These are phyloP conservation scores for Knipowitschia caucasica DNA, from an alignment of 2,797 vertebrate genomes.

Conservation along the genomic window DNA sequence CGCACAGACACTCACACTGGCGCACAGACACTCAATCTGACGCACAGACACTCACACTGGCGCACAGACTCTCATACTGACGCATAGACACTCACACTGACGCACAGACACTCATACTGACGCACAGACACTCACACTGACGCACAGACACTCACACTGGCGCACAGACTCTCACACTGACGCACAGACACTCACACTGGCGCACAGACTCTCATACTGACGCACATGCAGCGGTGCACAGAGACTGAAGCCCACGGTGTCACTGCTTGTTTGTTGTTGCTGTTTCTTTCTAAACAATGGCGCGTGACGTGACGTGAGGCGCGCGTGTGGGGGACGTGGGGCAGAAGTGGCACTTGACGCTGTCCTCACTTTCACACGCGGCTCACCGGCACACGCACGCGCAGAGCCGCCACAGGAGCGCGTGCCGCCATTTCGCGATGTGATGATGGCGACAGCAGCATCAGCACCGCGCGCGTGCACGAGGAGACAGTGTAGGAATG, in stretches of 20 bases:
- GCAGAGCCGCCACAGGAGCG: conserved; percentile 48
- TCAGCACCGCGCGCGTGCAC: conserved; percentile 30
- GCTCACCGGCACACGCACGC: conserved; percentile 15
- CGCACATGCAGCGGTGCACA: too few relatives aligned
- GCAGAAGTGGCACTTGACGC: conserved; percentile 55
- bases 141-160: too few relatives aligned
- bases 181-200: too few relatives aligned
- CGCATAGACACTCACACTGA: too few relatives aligned
- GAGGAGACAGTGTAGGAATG: conserved; percentile 50
- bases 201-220: background rate
- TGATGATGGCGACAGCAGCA: conserved; percentile 61
- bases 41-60: too few relatives aligned
- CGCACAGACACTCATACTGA: too few relatives aligned
- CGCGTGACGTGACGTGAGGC: conserved; percentile 54
- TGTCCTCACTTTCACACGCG: conserved; percentile 8
- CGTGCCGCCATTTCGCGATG: conserved; percentile 75
- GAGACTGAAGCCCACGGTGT: conserved; percentile 25
- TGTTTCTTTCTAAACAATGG: conserved; percentile 49
- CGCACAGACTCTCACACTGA: too few relatives aligned
- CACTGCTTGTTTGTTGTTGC: conserved; percentile 41
- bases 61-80: too few relatives aligned
- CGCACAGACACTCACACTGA: too few relatives aligned
- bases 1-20: too few relatives aligned
- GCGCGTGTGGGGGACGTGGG: conserved; percentile 46
- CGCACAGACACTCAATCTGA: too few relatives aligned